These are phyloP conservation scores for Clarias laeviceps DNA, from an alignment of 2,797 vertebrate genomes.

Conservation along the genomic window DNA sequence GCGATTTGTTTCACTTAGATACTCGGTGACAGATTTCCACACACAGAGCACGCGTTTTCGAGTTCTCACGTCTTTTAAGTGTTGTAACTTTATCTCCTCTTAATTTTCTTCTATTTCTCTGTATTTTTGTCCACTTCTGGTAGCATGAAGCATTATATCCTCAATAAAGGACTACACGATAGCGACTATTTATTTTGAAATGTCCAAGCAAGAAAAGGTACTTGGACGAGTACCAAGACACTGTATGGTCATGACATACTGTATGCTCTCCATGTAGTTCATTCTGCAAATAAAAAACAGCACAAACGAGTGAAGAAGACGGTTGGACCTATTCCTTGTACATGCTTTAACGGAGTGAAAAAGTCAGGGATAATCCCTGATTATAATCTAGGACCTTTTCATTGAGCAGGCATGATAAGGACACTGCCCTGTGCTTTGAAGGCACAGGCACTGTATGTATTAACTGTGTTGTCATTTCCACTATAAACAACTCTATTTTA, in stretches of 20 bases:
- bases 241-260: background rate
- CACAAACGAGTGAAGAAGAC: background rate
- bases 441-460: background rate
- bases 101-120: background rate
- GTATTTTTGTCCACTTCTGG: background rate
- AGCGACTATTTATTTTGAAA: background rate
- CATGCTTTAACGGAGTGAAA: background rate
- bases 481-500: constrained; percentile 31
- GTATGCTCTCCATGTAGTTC: background rate
- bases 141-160: background rate
- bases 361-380: background rate
- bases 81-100: no score
- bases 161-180: background rate
- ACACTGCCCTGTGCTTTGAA: background rate
- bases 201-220: background rate
- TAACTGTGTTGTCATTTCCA: constrained; percentile 29
- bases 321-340: background rate
- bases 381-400: background rate
- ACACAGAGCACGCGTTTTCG: no score
- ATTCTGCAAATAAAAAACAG: background rate
- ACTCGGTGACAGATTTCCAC: no score
- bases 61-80: no score
- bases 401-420: background rate
- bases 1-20: no score
- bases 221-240: background rate